Percentiles rank a stretch among this genome's conserved stretches.
These are phyloP conservation scores for Calycopis cecrops DNA, from an alignment of 1,140 invertebrate genomes.

Conservation along the genomic window DNA sequence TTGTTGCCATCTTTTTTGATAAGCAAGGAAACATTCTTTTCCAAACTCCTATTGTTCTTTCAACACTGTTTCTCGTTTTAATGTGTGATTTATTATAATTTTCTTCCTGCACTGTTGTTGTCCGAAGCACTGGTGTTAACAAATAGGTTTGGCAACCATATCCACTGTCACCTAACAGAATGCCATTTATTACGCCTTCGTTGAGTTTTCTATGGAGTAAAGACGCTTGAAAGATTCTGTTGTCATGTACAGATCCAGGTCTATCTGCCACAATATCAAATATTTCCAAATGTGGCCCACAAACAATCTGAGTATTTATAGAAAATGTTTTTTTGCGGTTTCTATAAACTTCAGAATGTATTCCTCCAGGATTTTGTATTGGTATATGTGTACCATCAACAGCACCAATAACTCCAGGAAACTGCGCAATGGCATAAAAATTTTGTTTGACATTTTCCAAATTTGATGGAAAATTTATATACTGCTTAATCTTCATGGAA, in stretches of 20 bases:
- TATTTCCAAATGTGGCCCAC: too few relatives aligned
- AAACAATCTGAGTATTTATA: not conserved
- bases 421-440: too few relatives aligned
- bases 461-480: too few relatives aligned
- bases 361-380: too few relatives aligned
- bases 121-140: not conserved
- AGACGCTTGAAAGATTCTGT: constrained; percentile 1
- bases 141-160: not conserved
- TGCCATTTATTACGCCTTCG: not conserved
- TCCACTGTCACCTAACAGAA: too few relatives aligned
- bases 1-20: not conserved
- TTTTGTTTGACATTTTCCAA: too few relatives aligned
- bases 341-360: constrained; percentile 3
- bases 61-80: not conserved
- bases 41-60: constrained; percentile 2
- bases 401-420: too few relatives aligned
- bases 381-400: too few relatives aligned
- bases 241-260: constrained; percentile 8
- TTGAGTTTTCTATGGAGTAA: not conserved
- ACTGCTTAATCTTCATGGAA: too few relatives aligned
- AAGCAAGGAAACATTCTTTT: constrained; percentile 4
- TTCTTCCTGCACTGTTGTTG: not conserved
- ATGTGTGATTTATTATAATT: constrained; percentile 10
- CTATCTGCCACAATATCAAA: constrained; percentile 9
- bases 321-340: constrained; percentile 1